Evolutionary conservation across 1,140 invertebrate species (phyloP), one percentile per base, ranked within the genome.

Genomic region (Rhysida immarginata): DNA sequence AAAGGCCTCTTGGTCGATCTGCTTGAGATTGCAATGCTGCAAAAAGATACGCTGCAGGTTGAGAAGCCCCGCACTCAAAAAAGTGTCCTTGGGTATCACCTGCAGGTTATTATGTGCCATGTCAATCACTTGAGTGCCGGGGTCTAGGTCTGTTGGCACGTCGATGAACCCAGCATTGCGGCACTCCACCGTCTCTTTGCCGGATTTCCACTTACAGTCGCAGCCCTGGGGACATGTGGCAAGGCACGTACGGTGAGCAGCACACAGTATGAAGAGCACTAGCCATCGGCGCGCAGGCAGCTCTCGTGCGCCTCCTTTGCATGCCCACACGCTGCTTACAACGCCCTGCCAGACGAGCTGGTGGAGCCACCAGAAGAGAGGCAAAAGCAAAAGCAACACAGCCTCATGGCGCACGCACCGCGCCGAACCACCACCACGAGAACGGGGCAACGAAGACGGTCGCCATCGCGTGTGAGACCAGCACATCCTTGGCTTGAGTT

Each of bases 181-280:
- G 71, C 89, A 94, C 66, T 92, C 87, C 1, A 90, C 87, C 57
- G 85, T 86, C 64, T 89, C 82, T 67, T 93, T 93, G 1, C 88
- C 89, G 64, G 82, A 81, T 68, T 89, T 92, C 89, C 89, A 93
- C 64, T 89, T 91, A 73, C 89, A 93, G 16, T 78, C 74, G 68
- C 89, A 93, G 41, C 77, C 76, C 1, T 71, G 65, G 1, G 87
- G 87, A 66, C 88, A 93, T 27, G 58, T 52, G 20, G 24, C 20
- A 27, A 49, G 53, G 41, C 54, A 46, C n/a, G 48, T 21, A 51
- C 49, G 44, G 54, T 53, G 27, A 35, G 25, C n/a, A 20, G 44
- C 23, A 23, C 44, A 46, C 44, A 20, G 8, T 20, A 46, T 20
- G 8, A 35, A 35, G 29, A 35, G 29, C 29, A 35, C 29, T 35